A percentile compares a stretch with the other conserved stretches of the same genome.
These are phyloP conservation scores for Rhabdomys dilectus DNA, from an alignment of 2,113 vertebrate genomes.

Conservation along the genomic window DNA sequence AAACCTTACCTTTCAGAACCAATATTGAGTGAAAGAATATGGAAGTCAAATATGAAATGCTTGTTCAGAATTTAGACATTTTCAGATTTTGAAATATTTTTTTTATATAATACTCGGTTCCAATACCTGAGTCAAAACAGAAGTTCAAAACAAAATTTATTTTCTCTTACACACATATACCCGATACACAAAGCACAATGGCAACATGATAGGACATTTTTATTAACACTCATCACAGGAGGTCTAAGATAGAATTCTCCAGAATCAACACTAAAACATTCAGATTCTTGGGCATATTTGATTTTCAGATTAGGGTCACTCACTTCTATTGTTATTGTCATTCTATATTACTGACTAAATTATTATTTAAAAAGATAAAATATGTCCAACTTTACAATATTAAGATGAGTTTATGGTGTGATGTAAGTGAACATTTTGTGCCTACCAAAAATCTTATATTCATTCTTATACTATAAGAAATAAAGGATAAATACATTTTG, in stretches of 20 bases:
- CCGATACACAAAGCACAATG: neutral
- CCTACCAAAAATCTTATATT: neutral
- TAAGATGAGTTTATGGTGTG: neutral
- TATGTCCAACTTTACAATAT: neutral
- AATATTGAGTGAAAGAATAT: too few relatives aligned
- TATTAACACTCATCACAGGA: neutral
- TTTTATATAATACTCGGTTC: accelerated
- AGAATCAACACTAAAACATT: neutral
- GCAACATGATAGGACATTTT: neutral
- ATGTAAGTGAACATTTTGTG: neutral
- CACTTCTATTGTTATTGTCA: neutral
- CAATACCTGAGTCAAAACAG: neutral
- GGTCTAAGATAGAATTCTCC: neutral
- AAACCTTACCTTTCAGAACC: neutral
- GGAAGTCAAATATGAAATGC: neutral
- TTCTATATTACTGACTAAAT: conserved; percentile 30
- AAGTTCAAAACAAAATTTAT: neutral
- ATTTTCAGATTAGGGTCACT: neutral
- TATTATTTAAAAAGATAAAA: neutral
- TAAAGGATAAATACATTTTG: neutral
- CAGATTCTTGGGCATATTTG: neutral
- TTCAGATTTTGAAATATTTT: neutral
- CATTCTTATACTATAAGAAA: neutral
- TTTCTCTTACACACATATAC: too few relatives aligned
- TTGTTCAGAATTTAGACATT: neutral